Conservation (phyloP, 2,113 vertebrate genomes). For the Heterotilapia buettikoferi region DNA sequence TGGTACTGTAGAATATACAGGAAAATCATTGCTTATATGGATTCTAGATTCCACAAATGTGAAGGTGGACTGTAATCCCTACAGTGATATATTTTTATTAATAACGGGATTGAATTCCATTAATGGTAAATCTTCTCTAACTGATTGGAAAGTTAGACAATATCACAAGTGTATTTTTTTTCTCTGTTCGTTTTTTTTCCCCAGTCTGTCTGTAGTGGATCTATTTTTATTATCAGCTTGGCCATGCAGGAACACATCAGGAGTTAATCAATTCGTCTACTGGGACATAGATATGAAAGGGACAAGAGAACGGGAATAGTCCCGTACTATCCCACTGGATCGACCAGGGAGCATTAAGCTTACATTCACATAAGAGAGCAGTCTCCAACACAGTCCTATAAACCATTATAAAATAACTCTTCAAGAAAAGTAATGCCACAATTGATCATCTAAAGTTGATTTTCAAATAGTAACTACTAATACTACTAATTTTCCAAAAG, state of each 20-base stretch:
- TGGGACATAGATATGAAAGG: not conserved
- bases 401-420: not conserved
- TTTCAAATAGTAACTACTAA: not conserved
- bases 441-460: not conserved
- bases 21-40: not conserved
- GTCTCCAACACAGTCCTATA: not conserved
- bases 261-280: not conserved
- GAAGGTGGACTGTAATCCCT: not conserved
- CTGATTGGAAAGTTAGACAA: not conserved
- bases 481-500: not conserved
- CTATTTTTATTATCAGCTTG: not conserved
- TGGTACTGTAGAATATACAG: not conserved
- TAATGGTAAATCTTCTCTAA: not conserved
- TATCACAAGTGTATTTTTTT: not conserved
- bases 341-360: not conserved
- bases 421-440: not conserved
- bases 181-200: not conserved
- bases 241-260: not conserved
- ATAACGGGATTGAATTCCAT: not conserved
- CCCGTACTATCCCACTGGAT: not conserved
- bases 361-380: not conserved
- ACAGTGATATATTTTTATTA: conserved; percentile 18
- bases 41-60: not conserved
- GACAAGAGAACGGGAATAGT: not conserved
- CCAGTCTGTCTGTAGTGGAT: not conserved